Evolutionary conservation across 2,888 invertebrate genomes (phyloP).

Genomic region (Tipula unca): DNA sequence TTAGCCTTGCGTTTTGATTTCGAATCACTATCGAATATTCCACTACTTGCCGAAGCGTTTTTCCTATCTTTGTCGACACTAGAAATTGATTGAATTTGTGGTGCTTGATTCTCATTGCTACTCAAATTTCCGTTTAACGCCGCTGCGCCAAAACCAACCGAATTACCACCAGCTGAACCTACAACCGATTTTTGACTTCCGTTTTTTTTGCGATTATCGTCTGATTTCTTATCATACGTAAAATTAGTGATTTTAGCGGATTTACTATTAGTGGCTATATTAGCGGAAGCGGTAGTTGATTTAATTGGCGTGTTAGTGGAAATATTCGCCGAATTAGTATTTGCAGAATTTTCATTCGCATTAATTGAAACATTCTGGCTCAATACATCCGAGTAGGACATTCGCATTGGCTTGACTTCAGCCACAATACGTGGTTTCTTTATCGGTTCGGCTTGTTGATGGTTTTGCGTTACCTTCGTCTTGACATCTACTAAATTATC

Average conservation of each 20-base stretch:
- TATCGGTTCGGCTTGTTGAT: constrained; percentile 20
- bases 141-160: neutral
- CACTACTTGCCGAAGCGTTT: neutral
- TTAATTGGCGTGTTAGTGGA: neutral
- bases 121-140: neutral
- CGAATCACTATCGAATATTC: neutral
- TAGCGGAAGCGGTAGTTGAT: neutral
- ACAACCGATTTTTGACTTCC: neutral
- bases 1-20: neutral
- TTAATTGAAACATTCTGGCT: constrained; percentile 54
- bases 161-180: neutral
- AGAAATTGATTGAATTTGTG: neutral
- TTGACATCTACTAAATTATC: neutral
- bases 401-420: constrained; percentile 80
- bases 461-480: neutral
- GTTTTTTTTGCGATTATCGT: neutral
- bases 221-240: neutral
- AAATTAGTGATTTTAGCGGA: neutral
- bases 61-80: neutral
- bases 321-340: neutral
- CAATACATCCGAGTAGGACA: constrained; percentile 75
- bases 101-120: neutral
- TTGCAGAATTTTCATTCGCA: constrained; percentile 33
- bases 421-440: constrained; percentile 58
- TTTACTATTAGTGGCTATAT: neutral